Evolutionary conservation across 2,888 invertebrate genomes (phyloP), one percentile per base, ranked within the genome.

Genomic region (Bellardia pandia): DNA sequence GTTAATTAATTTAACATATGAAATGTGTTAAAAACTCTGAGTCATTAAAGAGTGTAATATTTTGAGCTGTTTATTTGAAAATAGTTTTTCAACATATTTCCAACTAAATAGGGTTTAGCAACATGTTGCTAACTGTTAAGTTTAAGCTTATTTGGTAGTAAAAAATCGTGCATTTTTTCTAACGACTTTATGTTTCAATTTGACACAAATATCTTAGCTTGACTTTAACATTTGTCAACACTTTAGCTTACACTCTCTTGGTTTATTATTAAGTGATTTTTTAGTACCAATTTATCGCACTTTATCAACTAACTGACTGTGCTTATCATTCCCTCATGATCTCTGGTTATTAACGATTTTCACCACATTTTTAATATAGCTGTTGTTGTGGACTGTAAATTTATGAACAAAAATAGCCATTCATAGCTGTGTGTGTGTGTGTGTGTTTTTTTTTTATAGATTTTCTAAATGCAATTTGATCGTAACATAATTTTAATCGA

Each of bases 401-500:
- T 68, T 56, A 58, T 78, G 23, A 69, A 37, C 11, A 45, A 42
- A 45, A 42, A 3, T 42, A 9, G 11, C 45, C 13, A 11, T 13
- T 13, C 11, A 13, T 45, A 45, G 45, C 45, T 45, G 45, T 11
- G 42, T 42, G 5, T 42, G 42, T 7, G 8, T 42, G 7, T 42
- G 7, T n/a, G n/a, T n/a, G n/a, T n/a, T 71, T 8, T 51, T 23
- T 48, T 48, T 58, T 6, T 14, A 76, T 33, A 53, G n/a, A 62
- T 66, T 64, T 69, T 68, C 30, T 16, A 8, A 42, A 45, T 66
- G 56, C 45, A 58, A 81, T n/a, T 40, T 51, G 74, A 68, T 75
- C 74, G 74, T 58, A 81, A 81, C 74, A 83, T 64, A 83, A 77
- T 56, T 71, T 77, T 83, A 71, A 77, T 83, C 71, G 71, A 42